Evolutionary conservation across 2,113 vertebrate genomes (phyloP).

Genomic region (Elgaria multicarinata): DNA sequence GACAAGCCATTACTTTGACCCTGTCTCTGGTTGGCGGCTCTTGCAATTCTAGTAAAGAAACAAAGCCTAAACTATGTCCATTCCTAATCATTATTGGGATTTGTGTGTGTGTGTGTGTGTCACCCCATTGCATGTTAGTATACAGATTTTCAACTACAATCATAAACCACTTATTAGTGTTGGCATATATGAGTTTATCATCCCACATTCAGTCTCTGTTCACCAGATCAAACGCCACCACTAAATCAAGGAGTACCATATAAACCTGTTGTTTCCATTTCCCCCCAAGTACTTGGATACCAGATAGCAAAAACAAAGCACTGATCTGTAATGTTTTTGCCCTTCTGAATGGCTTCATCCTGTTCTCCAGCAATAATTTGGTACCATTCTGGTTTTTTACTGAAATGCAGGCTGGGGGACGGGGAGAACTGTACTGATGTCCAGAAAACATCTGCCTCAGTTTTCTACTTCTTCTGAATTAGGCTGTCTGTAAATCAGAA

Average conservation of each 20-base stretch:
- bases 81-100: not conserved
- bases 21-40: too few relatives aligned
- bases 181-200: not conserved
- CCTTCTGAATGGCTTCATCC: not conserved
- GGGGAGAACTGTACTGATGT: not conserved
- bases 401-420: constrained; percentile 18
- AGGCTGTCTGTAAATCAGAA: constrained; percentile 71
- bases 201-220: not conserved
- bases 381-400: not conserved
- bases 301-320: not conserved
- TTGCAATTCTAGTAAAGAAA: too few relatives aligned
- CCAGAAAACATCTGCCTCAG: constrained; percentile 57
- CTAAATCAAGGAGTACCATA: not conserved
- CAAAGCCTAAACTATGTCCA: not conserved
- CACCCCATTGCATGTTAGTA: not conserved
- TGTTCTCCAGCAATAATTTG: not conserved
- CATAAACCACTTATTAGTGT: not conserved
- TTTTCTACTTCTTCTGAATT: constrained; percentile 66
- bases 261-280: not conserved
- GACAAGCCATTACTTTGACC: too few relatives aligned
- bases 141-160: not conserved
- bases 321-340: not conserved
- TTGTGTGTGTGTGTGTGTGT: not conserved
- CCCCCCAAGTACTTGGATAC: not conserved
- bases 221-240: not conserved